Evolutionary conservation across 2,113 vertebrate genomes (phyloP).

Genomic region (Panthera tigris): DNA sequence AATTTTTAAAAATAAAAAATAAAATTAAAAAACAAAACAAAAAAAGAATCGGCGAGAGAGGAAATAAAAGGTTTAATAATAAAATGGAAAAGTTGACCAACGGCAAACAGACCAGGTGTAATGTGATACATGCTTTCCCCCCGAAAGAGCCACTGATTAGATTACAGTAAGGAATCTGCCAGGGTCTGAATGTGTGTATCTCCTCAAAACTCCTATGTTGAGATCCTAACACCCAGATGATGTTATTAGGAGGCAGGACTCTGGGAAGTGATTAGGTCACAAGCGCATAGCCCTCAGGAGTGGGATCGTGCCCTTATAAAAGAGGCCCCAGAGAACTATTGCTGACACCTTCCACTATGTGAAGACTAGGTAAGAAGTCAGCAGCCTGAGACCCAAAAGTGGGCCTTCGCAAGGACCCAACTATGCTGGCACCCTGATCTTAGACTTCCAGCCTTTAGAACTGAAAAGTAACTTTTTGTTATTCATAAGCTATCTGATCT

Average conservation of each 20-base stretch:
- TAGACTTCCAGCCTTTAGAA: neutral
- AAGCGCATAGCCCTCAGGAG: neutral
- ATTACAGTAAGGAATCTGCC: neutral
- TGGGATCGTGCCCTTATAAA: neutral
- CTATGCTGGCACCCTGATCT: neutral
- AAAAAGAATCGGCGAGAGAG: neutral
- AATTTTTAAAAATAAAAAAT: no score
- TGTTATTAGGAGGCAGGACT: neutral
- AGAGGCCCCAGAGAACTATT: neutral
- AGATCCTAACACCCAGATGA: neutral
- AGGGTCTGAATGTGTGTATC: neutral
- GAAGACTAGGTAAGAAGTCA: neutral
- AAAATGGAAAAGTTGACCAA: neutral
- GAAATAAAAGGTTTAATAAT: constrained; percentile 18
- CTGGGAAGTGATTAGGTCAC: neutral
- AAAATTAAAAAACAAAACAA: no score
- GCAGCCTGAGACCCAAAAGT: neutral
- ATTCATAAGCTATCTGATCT: neutral
- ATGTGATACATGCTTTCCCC: neutral
- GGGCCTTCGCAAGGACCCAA: neutral
- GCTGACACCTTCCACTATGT: neutral
- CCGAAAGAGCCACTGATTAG: neutral
- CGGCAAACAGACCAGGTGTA: neutral
- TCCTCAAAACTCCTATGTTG: neutral
- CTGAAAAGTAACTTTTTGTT: neutral